Base-by-base conservation (phyloP, 2,113 vertebrate species). In the Siphamia tubifer region DNA sequence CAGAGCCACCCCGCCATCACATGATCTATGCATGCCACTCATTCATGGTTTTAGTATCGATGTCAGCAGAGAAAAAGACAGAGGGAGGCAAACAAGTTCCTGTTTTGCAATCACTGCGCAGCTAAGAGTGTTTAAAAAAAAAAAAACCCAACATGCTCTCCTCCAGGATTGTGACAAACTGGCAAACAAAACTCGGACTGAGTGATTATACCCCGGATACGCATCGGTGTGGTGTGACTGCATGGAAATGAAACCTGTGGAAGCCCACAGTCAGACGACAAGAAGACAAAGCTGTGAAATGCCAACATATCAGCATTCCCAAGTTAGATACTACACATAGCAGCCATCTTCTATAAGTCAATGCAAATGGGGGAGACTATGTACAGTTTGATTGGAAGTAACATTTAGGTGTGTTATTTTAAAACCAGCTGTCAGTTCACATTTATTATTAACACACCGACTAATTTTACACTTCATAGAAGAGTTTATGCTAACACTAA, bases 41-140 rank as follows among this genome's bases (percentile, higher is more conserved):
- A 77, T 65, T 85, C 77, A 75, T 25, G 45, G 73, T 81, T 73
- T 84, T 63, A 83, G 87, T 89, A 81, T 88, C 60, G 0, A 79
- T 79, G 83, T 81, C 79, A 82, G 74, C 68, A 60, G 60, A 64
- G 67, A 69, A 72, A 75, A 44, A 62, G 39, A 61, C 31, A 21
- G 38, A 52, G 53, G 47, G 15, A 48, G 51, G 58, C 38, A 82
- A 72, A 83, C 65, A 48, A 82, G 72, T 83, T 66, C 32, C 73
- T 53, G 47, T 90, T 89, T 61, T 19, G 2, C 48, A 89, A 86
- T 71, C 43, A 8, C 39, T 44, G 31, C 43, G 65, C 17, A 53
- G 12, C 23, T 6, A 19, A 44, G n/a, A 1, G 8, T 45, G 54
- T 20, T 27, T 25, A 21, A 25, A 62, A 42, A 44, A 27, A 28